Base-by-base conservation (phyloP, 2,113 vertebrate species). In the Cisticola juncidis region DNA sequence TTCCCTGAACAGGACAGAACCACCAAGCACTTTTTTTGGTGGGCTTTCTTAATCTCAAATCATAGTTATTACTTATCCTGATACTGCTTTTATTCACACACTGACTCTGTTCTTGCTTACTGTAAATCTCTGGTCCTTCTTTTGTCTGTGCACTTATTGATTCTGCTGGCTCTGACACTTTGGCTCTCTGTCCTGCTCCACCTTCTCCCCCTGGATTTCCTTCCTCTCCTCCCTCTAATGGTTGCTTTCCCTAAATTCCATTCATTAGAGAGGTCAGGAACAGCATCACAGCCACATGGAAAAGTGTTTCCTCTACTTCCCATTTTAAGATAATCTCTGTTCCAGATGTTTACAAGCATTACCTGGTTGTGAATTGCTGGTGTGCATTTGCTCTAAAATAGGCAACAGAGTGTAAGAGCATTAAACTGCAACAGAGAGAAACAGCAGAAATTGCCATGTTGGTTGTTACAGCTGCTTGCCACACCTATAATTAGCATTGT, bases 401-500 rank as follows among this genome's bases (percentile, higher is more conserved):
- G 80, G 64, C 66, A 89, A 68, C 57, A 58, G 44, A 84, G 50
- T 72, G 24, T 68, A 72, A 86, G 18, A 88, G 25, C 45, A 91
- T 94, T 94, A 91, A 91, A 88, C 22, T 68, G 69, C 81, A 95
- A 93, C 58, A 84, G 74, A 87, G 64, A 86, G 14, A 65, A 25
- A 64, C 22, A 85, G 82, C 36, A 94, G 56, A 90, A 94, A 94
- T 88, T 88, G 54, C 50, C 38, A 13, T 73, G 58, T 36, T 82
- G 58, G 62, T 94, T 95, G 57, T 81, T 82, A 82, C 78, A 90
- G 93, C 40, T 92, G 86, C 57, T 90, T 82, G 66, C 87, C 87
- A 87, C 93, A 87, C 87, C 94, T 95, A 88, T 88, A 94, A 94
- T 96, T 85, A 95, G 62, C 70, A 88, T 77, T 90, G 84, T 91